Evolutionary conservation across 2,797 vertebrate species (phyloP).

Genomic region (Poecilia picta): DNA sequence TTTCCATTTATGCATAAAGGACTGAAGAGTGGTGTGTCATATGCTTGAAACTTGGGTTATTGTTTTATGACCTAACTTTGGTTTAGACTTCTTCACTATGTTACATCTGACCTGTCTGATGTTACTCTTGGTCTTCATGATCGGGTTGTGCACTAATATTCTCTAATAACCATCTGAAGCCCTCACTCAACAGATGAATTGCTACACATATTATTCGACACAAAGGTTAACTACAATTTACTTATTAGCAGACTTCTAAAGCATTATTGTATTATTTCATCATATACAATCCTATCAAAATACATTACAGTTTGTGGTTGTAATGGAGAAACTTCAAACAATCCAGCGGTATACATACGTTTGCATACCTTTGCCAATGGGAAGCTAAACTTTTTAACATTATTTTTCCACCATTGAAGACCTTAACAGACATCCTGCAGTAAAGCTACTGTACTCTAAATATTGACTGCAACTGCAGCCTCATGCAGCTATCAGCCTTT

Average conservation of each 20-base stretch:
- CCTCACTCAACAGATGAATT: background rate
- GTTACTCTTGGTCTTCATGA: background rate
- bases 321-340: background rate
- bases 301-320: background rate
- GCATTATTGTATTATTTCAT: background rate
- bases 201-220: background rate
- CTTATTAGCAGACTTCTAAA: background rate
- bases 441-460: conserved; percentile 55
- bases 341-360: background rate
- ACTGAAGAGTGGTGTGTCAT: background rate
- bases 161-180: background rate
- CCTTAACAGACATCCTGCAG: conserved; percentile 40
- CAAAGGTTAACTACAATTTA: background rate
- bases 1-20: background rate
- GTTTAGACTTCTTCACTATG: background rate
- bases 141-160: background rate
- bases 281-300: background rate
- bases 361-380: conserved; percentile 15
- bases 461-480: conserved; percentile 33
- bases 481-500: conserved; percentile 56
- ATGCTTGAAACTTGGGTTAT: background rate
- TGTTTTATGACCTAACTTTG: background rate
- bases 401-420: conserved; percentile 27
- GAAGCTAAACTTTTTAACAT: conserved; percentile 34
- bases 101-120: background rate